These are phyloP conservation scores for Amphilophus citrinellus DNA, from an alignment of 2,113 vertebrate species.

Conservation along the genomic window DNA sequence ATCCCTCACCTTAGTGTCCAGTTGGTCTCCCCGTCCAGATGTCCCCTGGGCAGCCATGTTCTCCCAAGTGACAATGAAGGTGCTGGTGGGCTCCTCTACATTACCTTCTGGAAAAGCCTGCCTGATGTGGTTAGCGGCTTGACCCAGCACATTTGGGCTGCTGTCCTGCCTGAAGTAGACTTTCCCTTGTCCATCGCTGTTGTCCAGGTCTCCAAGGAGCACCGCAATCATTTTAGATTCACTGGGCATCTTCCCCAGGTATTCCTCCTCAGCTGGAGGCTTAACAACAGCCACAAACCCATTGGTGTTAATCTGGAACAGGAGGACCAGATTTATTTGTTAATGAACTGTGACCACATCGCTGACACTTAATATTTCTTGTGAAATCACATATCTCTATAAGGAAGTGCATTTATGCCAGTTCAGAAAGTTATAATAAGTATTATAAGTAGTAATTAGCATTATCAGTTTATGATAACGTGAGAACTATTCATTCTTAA, in stretches of 20 bases:
- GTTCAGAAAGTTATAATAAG: too few relatives aligned
- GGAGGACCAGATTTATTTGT: background rate
- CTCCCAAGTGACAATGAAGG: slow-evolving; percentile 91
- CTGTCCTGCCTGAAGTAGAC: slow-evolving; percentile 88
- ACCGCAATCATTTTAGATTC: slow-evolving; percentile 86
- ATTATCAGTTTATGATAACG: too few relatives aligned
- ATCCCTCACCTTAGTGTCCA: slow-evolving; percentile 79
- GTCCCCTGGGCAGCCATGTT: slow-evolving; percentile 79
- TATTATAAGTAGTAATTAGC: too few relatives aligned
- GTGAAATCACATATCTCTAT: background rate
- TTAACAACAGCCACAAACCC: slow-evolving; percentile 85
- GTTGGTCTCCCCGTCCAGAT: slow-evolving; percentile 55
- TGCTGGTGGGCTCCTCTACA: slow-evolving; percentile 72
- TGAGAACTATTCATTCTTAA: background rate
- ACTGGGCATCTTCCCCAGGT: slow-evolving; percentile 86
- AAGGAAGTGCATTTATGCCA: background rate
- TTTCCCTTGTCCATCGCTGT: slow-evolving; percentile 81
- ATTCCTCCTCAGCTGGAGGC: slow-evolving; percentile 79
- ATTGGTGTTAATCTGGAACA: slow-evolving; percentile 88
- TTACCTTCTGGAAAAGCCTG: slow-evolving; percentile 83
- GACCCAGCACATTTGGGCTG: slow-evolving; percentile 70
- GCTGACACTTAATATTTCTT: background rate
- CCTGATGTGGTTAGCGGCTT: slow-evolving; percentile 76
- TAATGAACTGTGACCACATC: background rate
- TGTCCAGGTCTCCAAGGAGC: slow-evolving; percentile 91